These are phyloP conservation scores for Atherinosoma microstoma DNA, from an alignment of 2,797 vertebrate species.

Conservation along the genomic window DNA sequence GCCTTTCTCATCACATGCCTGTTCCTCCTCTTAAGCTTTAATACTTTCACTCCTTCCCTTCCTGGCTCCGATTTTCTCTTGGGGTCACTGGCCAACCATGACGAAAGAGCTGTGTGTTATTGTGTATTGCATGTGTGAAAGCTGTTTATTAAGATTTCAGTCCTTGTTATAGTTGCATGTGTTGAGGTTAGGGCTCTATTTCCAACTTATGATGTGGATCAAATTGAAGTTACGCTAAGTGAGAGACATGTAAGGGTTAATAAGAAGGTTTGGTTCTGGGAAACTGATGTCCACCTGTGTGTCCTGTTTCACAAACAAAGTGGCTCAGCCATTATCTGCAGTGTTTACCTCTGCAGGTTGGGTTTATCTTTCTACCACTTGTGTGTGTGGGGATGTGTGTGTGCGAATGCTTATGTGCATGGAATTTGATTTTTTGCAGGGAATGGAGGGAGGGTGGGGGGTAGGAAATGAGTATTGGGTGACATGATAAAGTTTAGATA, in stretches of 20 bases:
- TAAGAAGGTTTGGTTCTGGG: slow-evolving; percentile 6
- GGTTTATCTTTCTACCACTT: slow-evolving; percentile 19
- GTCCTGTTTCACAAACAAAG: neutral
- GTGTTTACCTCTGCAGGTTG: slow-evolving; percentile 20
- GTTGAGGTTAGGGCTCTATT: slow-evolving; percentile 9
- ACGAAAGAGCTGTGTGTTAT: slow-evolving; percentile 39
- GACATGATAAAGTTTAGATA: slow-evolving; percentile 44
- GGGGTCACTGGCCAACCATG: slow-evolving; percentile 69
- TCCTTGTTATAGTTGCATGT: slow-evolving; percentile 19
- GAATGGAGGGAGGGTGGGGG: slow-evolving; percentile 12
- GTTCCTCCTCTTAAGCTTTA: slow-evolving; percentile 53
- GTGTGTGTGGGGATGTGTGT: slow-evolving; percentile 3
- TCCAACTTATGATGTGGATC: slow-evolving; percentile 5
- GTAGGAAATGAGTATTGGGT: slow-evolving; percentile 22
- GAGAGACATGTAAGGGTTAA: slow-evolving; percentile 33
- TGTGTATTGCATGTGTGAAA: slow-evolving; percentile 21
- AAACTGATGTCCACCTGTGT: slow-evolving; percentile 24
- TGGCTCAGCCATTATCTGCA: slow-evolving; percentile 31
- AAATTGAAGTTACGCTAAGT: slow-evolving; percentile 13
- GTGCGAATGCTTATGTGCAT: neutral
- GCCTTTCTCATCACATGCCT: slow-evolving; percentile 64
- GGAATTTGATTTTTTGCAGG: slow-evolving; percentile 35
- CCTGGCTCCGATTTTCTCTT: slow-evolving; percentile 43
- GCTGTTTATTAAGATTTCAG: slow-evolving; percentile 20
- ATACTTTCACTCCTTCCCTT: slow-evolving; percentile 39